These are phyloP conservation scores for Papilio demoleus DNA, from an alignment of 2,888 invertebrate genomes.

Conservation along the genomic window DNA sequence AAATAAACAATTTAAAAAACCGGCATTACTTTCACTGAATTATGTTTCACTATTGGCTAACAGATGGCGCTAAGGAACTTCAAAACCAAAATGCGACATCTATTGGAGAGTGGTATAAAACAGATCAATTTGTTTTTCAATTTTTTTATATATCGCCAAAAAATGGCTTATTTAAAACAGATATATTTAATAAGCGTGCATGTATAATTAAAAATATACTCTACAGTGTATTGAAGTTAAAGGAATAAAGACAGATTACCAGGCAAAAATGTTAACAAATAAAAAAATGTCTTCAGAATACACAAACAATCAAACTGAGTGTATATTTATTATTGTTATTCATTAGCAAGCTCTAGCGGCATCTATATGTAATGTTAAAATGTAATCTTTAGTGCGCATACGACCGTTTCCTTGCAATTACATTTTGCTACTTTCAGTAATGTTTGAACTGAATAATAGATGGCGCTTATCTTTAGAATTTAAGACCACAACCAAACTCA, in stretches of 20 bases:
- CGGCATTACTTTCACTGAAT: neutral
- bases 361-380: constrained; percentile 26
- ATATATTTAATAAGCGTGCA: too few relatives aligned
- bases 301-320: neutral
- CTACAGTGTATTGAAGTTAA: too few relatives aligned
- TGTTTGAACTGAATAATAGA: neutral
- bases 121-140: too few relatives aligned
- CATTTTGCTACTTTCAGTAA: constrained; percentile 27
- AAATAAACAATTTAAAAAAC: constrained; percentile 4
- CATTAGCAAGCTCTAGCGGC: constrained; percentile 14
- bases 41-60: constrained; percentile 16
- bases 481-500: too few relatives aligned
- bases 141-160: too few relatives aligned
- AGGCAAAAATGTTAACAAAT: too few relatives aligned
- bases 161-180: too few relatives aligned
- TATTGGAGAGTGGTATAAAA: constrained; percentile 49
- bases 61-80: constrained; percentile 13
- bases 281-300: neutral
- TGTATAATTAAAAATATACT: too few relatives aligned
- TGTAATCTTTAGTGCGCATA: constrained; percentile 32
- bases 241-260: too few relatives aligned
- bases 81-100: constrained; percentile 54
- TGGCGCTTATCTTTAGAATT: constrained; percentile 10
- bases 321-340: neutral
- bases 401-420: constrained; percentile 14